Percentiles rank a stretch among this genome's conserved stretches.
These are phyloP conservation scores for Mastomys natalensis DNA, from an alignment of 2,113 vertebrate species.

Conservation along the genomic window DNA sequence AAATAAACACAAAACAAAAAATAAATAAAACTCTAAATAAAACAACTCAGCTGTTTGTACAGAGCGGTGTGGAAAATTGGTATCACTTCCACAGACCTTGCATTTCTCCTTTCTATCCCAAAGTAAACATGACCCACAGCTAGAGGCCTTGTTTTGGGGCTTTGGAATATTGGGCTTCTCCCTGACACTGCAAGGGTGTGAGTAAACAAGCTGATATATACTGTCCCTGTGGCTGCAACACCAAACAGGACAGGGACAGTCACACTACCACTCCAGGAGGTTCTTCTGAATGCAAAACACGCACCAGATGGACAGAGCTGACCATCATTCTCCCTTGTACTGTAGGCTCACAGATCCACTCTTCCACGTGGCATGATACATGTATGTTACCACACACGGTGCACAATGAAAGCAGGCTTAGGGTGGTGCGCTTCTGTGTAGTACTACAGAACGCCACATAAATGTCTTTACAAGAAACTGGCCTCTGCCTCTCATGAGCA, in stretches of 20 bases:
- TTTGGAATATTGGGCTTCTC: neutral
- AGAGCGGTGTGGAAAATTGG: neutral
- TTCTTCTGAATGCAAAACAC: slow-evolving; percentile 10
- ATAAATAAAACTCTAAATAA: neutral
- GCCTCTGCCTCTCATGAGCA: neutral
- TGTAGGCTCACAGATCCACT: neutral
- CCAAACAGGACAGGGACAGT: neutral
- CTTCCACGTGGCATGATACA: neutral
- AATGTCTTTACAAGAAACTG: neutral
- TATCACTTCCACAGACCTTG: neutral
- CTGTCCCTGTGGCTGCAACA: neutral
- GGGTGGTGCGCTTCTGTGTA: neutral
- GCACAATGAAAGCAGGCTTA: neutral
- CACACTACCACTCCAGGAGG: neutral
- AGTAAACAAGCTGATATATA: neutral
- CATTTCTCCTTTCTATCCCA: neutral
- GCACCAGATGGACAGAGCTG: neutral
- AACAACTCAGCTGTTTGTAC: neutral
- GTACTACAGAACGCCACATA: neutral
- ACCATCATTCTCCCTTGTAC: neutral
- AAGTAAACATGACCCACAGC: neutral
- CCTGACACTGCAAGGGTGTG: neutral
- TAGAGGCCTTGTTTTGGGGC: neutral
- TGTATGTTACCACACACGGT: neutral
- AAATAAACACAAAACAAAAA: too few relatives aligned